phyloP scores from a whole-genome alignment of 2,797 vertebrate species.

The Otolemur crassicaudatus region DNA sequence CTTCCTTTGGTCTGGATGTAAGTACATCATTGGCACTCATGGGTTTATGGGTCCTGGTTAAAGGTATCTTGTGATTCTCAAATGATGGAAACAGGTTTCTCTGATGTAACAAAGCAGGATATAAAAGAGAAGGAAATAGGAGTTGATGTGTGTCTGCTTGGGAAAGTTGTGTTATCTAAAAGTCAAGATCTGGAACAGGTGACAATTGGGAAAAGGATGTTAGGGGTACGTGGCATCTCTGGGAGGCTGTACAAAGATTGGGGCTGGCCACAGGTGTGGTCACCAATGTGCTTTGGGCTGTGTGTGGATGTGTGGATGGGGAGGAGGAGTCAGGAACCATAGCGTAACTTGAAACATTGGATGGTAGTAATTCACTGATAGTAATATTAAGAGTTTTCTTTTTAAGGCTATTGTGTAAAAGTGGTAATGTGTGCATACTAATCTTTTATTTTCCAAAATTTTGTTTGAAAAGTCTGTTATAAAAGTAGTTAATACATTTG shows the following conservation, averaged over 20 bases:
- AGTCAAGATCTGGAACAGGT: not conserved
- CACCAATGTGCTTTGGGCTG: not conserved
- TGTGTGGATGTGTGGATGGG: not conserved
- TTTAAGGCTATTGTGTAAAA: conserved; percentile 13
- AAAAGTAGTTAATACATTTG: conserved; percentile 12
- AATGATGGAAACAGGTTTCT: conserved; percentile 4
- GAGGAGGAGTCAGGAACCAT: not conserved
- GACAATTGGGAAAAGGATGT: not conserved
- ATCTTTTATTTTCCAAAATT: not conserved
- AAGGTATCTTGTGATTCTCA: conserved; percentile 29
- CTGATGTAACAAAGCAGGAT: not conserved
- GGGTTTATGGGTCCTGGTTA: not conserved
- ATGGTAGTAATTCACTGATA: not conserved
- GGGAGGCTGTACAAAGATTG: no score
- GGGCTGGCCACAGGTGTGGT: not conserved
- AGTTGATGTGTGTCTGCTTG: not conserved
- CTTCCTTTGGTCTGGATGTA: not conserved
- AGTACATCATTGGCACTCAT: not conserved
- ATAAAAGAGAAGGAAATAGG: not conserved
- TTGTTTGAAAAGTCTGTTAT: not conserved
- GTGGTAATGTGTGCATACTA: not conserved
- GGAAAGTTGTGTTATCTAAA: not conserved
- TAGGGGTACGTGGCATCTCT: not conserved
- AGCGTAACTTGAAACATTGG: not conserved
- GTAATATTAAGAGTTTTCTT: not conserved